phyloP scores from a whole-genome alignment of 2,113 vertebrate species.

The Pagrus major region DNA sequence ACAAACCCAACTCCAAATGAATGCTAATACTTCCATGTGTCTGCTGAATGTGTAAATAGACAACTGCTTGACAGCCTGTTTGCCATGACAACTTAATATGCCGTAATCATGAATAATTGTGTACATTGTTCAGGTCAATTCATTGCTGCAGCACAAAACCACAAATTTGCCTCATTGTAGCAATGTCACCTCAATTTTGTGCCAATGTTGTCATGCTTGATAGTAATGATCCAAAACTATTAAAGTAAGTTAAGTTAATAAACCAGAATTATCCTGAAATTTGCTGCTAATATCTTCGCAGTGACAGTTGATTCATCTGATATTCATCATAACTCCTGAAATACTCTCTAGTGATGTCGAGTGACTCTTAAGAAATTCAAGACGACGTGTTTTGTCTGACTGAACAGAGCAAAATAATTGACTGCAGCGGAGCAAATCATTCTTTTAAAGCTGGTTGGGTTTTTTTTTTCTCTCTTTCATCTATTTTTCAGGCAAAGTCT shows the following conservation, averaged over 20 bases:
- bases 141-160: background rate
- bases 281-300: background rate
- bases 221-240: background rate
- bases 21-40: background rate
- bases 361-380: conserved; percentile 60
- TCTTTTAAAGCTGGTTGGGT: conserved; percentile 56
- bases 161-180: background rate
- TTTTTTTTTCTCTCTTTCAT: conserved; percentile 54
- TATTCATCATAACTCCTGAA: conserved; percentile 1
- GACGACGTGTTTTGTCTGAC: conserved; percentile 61
- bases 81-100: background rate
- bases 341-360: conserved; percentile 4
- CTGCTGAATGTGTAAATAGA: background rate
- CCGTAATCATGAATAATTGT: background rate
- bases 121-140: background rate
- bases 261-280: background rate
- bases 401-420: conserved; percentile 63
- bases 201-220: background rate
- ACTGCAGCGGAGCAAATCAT: conserved; percentile 63
- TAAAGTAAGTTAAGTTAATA: background rate
- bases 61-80: background rate
- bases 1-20: background rate
- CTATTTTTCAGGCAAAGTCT: conserved; percentile 60
- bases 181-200: background rate
- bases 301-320: background rate